Percentiles rank a stretch among this genome's conserved stretches.
Evolutionary conservation across 2,797 vertebrate species (phyloP).

Genomic region (Chaetodon trifasciatus): DNA sequence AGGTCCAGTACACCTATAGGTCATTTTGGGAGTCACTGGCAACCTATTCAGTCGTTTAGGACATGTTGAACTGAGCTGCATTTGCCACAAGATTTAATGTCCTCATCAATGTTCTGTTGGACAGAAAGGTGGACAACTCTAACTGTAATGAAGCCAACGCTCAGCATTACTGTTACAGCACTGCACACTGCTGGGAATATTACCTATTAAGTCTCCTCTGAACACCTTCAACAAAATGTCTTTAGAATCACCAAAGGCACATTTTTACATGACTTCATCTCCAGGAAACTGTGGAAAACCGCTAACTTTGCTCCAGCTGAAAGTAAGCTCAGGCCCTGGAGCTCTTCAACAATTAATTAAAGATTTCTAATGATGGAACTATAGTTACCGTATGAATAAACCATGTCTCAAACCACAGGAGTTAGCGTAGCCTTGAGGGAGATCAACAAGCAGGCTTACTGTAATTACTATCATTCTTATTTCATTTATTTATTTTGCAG

Average conservation of each 20-base stretch:
- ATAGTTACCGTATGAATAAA: conserved; percentile 73
- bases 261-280: conserved; percentile 29
- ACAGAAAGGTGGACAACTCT: conserved; percentile 18
- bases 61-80: neutral
- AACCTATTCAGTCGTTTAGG: too few relatives aligned
- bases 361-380: conserved; percentile 71
- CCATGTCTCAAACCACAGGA: conserved; percentile 61
- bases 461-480: conserved; percentile 51
- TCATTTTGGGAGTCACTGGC: too few relatives aligned
- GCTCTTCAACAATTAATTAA: conserved; percentile 70
- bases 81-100: neutral
- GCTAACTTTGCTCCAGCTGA: conserved; percentile 58
- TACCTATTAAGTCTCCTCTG: conserved; percentile 12
- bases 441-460: conserved; percentile 69
- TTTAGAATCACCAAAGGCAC: conserved; percentile 34
- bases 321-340: conserved; percentile 54
- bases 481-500: conserved; percentile 53
- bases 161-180: conserved; percentile 4
- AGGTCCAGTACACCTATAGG: too few relatives aligned
- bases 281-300: conserved; percentile 35
- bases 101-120: conserved; percentile 3
- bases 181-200: neutral
- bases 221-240: conserved; percentile 11
- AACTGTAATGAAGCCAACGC: neutral
- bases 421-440: conserved; percentile 57